phyloP scores from a whole-genome alignment of 2,888 invertebrate genomes.

The Chesias legatella region DNA sequence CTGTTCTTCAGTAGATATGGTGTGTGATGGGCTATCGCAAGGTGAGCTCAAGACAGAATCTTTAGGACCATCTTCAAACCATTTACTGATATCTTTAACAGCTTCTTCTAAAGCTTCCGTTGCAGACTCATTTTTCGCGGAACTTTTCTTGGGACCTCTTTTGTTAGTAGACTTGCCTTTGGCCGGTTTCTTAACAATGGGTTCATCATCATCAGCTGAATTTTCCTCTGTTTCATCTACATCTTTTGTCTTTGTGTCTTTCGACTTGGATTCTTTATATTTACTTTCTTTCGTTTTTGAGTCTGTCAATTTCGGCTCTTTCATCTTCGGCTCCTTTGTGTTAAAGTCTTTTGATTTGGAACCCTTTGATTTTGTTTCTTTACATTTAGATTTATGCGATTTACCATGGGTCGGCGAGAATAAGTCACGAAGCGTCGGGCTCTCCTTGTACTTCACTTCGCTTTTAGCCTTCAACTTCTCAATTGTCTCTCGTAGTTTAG shows the following conservation, averaged over 20 bases:
- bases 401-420: conserved; percentile 44
- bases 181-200: conserved; percentile 29
- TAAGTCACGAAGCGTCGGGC: conserved; percentile 52
- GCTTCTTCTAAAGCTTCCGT: conserved; percentile 83
- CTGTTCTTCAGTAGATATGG: conserved; percentile 82
- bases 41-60: conserved; percentile 88
- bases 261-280: conserved; percentile 5
- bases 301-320: conserved; percentile 3
- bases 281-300: conserved; percentile 6
- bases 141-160: conserved; percentile 64
- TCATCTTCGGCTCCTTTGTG: conserved; percentile 1
- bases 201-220: conserved; percentile 35
- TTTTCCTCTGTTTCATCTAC: conserved; percentile 34
- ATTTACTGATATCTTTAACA: conserved; percentile 92
- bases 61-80: conserved; percentile 92
- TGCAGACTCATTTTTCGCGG: conserved; percentile 79
- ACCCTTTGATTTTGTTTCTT: conserved; percentile 38
- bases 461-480: conserved; percentile 84
- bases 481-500: conserved; percentile 78
- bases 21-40: conserved; percentile 87
- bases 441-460: conserved; percentile 69
- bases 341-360: conserved; percentile 7
- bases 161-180: conserved; percentile 45
- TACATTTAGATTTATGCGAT: conserved; percentile 44
- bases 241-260: background rate